A percentile compares a stretch with the other conserved stretches of the same genome.
Evolutionary conservation across 2,797 vertebrate genomes (phyloP).

Genomic region (Leptodactylus fallax): DNA sequence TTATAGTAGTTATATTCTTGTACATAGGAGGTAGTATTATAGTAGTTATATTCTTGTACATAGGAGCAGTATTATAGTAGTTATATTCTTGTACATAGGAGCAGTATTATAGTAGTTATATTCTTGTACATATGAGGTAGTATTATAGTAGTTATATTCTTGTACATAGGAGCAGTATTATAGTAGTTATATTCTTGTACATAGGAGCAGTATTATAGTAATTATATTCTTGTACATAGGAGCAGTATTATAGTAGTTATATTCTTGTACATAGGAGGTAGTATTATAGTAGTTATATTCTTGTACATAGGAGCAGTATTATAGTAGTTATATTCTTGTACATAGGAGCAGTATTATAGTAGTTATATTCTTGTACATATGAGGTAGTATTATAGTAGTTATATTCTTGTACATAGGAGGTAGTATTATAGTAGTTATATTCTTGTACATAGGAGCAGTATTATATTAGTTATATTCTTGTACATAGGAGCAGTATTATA

Average conservation of each 20-base stretch:
- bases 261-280: not conserved
- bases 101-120: constrained; percentile 14
- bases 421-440: constrained; percentile 1
- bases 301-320: no score
- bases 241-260: not conserved
- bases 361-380: no score
- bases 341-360: no score
- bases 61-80: not conserved
- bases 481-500: not conserved
- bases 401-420: no score
- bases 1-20: constrained; percentile 1
- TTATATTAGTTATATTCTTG: not conserved
- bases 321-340: no score
- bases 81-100: not conserved
- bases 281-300: no score
- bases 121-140: not conserved
- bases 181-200: constrained; percentile 3
- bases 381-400: no score
- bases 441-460: not conserved
- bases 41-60: constrained; percentile 4
- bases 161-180: not conserved
- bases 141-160: constrained; percentile 11
- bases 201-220: not conserved
- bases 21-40: not conserved
- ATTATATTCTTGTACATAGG: constrained; percentile 1